phyloP scores from a whole-genome alignment of 2,113 vertebrate genomes.

The Phyllopteryx taeniolatus region DNA sequence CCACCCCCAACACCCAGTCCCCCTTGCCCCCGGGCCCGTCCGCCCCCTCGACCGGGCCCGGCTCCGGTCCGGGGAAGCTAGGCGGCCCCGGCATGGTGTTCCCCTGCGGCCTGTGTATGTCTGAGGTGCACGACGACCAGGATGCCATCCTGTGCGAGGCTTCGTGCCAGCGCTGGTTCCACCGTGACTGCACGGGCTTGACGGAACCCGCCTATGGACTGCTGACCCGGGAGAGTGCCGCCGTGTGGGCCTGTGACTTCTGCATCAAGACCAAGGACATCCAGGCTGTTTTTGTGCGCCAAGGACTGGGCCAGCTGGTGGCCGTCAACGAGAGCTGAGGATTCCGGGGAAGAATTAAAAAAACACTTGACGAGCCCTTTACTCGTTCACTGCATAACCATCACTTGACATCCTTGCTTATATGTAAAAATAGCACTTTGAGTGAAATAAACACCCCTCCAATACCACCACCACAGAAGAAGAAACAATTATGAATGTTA shows the following conservation, averaged over 20 bases:
- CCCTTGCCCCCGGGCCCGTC: constrained; percentile 67
- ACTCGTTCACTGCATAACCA: constrained; percentile 55
- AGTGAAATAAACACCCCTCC: constrained; percentile 38
- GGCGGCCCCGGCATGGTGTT: constrained; percentile 82
- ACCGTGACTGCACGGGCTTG: constrained; percentile 94
- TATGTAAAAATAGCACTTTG: constrained; percentile 65
- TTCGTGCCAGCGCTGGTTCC: constrained; percentile 97
- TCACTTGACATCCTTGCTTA: constrained; percentile 53
- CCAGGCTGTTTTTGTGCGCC: constrained; percentile 92
- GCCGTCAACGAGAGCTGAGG: constrained; percentile 89
- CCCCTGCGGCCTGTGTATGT: constrained; percentile 88
- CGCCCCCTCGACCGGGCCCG: constrained; percentile 63
- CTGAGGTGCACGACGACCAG: constrained; percentile 94
- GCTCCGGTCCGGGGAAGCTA: constrained; percentile 68
- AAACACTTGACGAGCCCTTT: constrained; percentile 45
- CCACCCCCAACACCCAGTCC: constrained; percentile 76
- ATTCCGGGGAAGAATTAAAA: constrained; percentile 2
- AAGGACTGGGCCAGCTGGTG: constrained; percentile 92
- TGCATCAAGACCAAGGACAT: constrained; percentile 99
- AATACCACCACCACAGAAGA: neutral
- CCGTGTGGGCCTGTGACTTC: constrained; percentile 96
- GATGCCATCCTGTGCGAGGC: constrained; percentile 96
- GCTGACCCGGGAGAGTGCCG: constrained; percentile 90
- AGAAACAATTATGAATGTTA: constrained; percentile 59
- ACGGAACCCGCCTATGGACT: constrained; percentile 94